These are phyloP conservation scores for Solenodon paradoxus DNA, from an alignment of 2,113 vertebrate species.

Conservation along the genomic window DNA sequence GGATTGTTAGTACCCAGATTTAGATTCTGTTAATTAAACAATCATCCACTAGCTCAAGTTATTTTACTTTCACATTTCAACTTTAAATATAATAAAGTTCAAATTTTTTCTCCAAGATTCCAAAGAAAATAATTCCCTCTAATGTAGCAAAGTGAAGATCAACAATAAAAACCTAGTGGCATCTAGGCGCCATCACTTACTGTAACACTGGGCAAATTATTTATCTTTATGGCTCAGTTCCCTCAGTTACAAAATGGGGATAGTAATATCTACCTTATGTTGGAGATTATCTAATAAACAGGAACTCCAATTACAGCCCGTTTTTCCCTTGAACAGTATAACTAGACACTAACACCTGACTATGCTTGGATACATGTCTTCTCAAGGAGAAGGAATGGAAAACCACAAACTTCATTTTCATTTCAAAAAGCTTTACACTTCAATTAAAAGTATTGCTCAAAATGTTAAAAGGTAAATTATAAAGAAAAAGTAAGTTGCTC, in stretches of 20 bases:
- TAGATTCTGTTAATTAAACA: not conserved
- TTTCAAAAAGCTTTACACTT: not conserved
- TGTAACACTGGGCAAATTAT: not conserved
- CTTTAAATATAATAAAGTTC: not conserved
- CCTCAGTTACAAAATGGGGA: not conserved
- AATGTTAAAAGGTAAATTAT: not conserved
- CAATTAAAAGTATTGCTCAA: not conserved
- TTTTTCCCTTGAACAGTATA: not conserved
- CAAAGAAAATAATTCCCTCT: not conserved
- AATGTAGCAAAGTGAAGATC: not conserved
- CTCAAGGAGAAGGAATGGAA: not conserved
- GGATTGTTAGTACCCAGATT: not conserved
- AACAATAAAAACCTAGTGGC: not conserved
- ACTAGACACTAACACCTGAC: not conserved
- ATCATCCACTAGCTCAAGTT: not conserved
- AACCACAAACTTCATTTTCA: slow-evolving; percentile 26
- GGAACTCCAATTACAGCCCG: not conserved
- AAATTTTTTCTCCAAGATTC: not conserved
- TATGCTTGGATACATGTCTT: not conserved
- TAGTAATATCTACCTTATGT: not conserved
- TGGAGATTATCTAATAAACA: not conserved
- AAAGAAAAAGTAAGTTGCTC: not conserved
- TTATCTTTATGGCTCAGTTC: not conserved
- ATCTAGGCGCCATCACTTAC: not conserved
- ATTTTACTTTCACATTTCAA: not conserved